Evolutionary conservation across 92 coral and sea anemone genomes (phyloP), one percentile per base, ranked within the genome.

Genomic region (Siderastrea radians): DNA sequence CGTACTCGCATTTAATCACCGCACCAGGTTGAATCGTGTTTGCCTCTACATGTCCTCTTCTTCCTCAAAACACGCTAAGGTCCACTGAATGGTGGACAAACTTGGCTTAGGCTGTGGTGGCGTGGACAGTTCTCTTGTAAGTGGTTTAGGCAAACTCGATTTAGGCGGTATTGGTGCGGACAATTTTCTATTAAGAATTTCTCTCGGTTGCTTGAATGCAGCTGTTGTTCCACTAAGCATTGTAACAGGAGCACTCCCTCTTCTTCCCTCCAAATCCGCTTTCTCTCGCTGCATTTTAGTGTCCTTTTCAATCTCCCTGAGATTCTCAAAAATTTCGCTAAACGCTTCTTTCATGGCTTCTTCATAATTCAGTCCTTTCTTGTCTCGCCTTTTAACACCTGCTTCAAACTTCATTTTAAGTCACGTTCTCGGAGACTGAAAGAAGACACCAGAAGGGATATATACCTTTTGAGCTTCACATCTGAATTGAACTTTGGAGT

Each of bases 311-410:
- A 84, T 50, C 61, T 63, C 74, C 46, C 74, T 84, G n/a, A 84
- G 80, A 74, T 84, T 84, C 26, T 74, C 44, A 73, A 84, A 84
- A 61, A 84, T 84, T 43, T 84, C 87, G 14, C 62, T 38, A 5
- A 84, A 62, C 3, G 87, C 87, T 45, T 84, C 59, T 1, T 73
- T 51, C 87, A 84, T 84, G 51, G 87, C 87, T 3, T 43, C 43
- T 1, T 84, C 87, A 46, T 49, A 84, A 53, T 62, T 60, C 45
- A 38, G 12, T 10, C 62, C 73, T 60, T 59, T 60, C 63, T 10
- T 61, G n/a, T 14, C 5, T 2, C 66, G 66, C 14, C 66, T 53
- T 44, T 74, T 47, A 26, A 26, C 38, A 26, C 38, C 38, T 26
- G 0, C 57, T 8, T 52, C 57, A 52, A 8, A 52, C 57, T 52